phyloP scores from a whole-genome alignment of 2,888 invertebrate species.

The Callosobruchus maculatus region DNA sequence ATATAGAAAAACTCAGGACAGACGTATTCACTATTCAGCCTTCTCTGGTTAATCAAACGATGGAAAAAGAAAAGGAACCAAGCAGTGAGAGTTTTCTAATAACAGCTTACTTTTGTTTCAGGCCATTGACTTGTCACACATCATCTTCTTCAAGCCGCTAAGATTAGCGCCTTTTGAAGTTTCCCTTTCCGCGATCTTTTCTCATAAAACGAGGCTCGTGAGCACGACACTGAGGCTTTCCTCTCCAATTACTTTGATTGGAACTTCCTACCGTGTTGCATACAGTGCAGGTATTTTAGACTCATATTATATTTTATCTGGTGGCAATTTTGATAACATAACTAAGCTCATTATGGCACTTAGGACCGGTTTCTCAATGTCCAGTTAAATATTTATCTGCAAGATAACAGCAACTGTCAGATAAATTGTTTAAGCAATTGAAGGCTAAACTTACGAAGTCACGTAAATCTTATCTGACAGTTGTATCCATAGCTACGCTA shows the following conservation, averaged over 20 bases:
- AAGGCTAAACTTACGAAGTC: no score
- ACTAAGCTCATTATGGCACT: no score
- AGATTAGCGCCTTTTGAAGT: neutral
- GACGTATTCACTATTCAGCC: no score
- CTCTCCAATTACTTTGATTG: constrained; percentile 3
- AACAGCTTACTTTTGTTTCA: neutral
- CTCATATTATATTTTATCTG: no score
- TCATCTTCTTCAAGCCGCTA: neutral
- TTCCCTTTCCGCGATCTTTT: neutral
- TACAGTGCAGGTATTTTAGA: neutral
- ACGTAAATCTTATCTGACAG: no score
- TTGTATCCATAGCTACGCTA: no score
- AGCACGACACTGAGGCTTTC: neutral
- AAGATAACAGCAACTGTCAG: no score
- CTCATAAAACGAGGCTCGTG: neutral
- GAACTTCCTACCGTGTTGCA: neutral
- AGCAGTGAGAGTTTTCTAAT: neutral
- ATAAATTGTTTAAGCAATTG: no score
- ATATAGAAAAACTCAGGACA: no score
- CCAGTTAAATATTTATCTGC: no score
- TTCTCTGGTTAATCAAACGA: neutral
- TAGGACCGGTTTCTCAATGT: no score
- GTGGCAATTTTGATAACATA: no score
- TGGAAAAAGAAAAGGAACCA: neutral
- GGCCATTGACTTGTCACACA: neutral